Evolutionary conservation across 1,140 invertebrate genomes (phyloP), one percentile per base, ranked within the genome.

Genomic region (Anthonomus grandis): DNA sequence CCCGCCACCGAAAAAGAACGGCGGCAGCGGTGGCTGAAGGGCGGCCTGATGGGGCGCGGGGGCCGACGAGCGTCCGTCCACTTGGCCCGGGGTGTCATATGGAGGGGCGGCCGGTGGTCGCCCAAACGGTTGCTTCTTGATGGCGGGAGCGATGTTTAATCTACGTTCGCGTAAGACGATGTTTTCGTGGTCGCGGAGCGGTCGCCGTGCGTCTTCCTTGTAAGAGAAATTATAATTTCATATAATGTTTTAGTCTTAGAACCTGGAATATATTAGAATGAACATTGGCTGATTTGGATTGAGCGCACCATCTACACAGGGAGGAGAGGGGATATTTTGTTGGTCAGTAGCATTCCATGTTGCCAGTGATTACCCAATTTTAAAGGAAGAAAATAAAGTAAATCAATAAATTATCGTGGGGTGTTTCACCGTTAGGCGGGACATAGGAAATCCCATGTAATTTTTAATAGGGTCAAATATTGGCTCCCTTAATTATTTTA

Each of bases 91-190:
- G 36, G 31, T 45, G 17, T 60, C 51, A 23, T 55, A 56, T 13
- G 58, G 58, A 12, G 51, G 38, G 1, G 38, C 38, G 5, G 51
- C 13, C 3, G 50, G 21, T 25, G 38, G 44, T n/a, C 46, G 42
- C 2, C 50, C 62, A 44, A 68, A 85, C 84, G 56, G 56, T 78
- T 92, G 89, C 74, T 93, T 93, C 68, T 90, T 89, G 58, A 93
- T 89, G 57, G 91, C 90, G 60, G 90, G 89, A n/a, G 90, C 91
- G 73, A 93, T 91, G 70, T 93, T 93, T 46, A 93, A 74, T 74
- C 91, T 91, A 64, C 89, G 79, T 69, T 92, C 89, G 70, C 87
- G 84, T 59, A 92, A 79, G 31, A 91, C 80, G 15, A 74, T 74
- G 42, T 70, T 72, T 31, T 74, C 72, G 15, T 70, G 81, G 72